These are phyloP conservation scores for Stomatorhinus ivindoensis DNA, from an alignment of 2,113 vertebrate species.

Conservation along the genomic window DNA sequence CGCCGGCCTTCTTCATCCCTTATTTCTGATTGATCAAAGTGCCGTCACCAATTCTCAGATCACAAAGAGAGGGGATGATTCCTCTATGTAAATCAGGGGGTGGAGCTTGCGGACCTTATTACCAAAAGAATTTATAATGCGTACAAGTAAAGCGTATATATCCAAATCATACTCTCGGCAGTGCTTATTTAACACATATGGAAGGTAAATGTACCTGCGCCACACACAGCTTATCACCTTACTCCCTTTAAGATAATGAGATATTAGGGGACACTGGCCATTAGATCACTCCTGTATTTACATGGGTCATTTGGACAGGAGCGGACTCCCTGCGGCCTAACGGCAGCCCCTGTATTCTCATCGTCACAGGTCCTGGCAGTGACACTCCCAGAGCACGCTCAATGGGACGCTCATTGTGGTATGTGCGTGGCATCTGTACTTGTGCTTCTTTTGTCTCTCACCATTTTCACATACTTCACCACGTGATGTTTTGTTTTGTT, in stretches of 20 bases:
- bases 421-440: background rate
- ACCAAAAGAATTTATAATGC: background rate
- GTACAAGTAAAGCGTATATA: background rate
- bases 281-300: background rate
- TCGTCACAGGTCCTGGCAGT: background rate
- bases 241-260: background rate
- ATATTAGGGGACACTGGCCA: background rate
- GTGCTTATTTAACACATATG: background rate
- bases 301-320: background rate
- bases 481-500: background rate
- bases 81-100: background rate
- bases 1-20: background rate
- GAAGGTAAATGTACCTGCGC: background rate
- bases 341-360: background rate
- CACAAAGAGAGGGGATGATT: background rate
- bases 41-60: constrained; percentile 3
- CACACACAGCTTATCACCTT: background rate
- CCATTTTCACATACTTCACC: background rate
- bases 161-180: background rate
- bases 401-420: background rate
- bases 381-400: background rate
- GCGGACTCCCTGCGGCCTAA: background rate
- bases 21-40: constrained; percentile 8
- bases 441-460: background rate
- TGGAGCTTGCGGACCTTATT: background rate